Base-by-base conservation (phyloP, 2,888 invertebrate genomes). In the Pomacea canaliculata region DNA sequence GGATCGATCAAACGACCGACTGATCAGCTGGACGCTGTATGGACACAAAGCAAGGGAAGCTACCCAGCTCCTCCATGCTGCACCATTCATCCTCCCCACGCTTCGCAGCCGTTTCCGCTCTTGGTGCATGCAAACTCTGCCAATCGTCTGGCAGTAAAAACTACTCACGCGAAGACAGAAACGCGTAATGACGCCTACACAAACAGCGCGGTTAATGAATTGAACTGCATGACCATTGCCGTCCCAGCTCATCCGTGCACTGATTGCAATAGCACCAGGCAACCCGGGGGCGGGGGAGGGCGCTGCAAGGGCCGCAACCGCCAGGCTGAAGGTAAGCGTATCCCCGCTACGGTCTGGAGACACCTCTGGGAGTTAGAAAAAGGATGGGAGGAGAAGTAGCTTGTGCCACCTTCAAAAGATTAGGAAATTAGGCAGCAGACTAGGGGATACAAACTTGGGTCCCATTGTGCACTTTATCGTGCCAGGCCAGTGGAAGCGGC, bases 221-320 rank as follows among this genome's bases (percentile, higher is more conserved):
- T 69, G 74, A 74, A 74, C 74, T 46, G 19, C 37, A 62, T 68
- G 74, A 59, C 60, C 69, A n/a, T 49, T 74, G 74, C 60, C 56
- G 49, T 27, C 19, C 23, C 37, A 48, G 19, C 51, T 74, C 69
- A 69, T 46, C 74, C 74, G 27, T 18, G 48, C 27, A 48, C 68
- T 74, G 74, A 69, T 74, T 49, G 62, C 60, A 60, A 69, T 46
- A 69, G 67, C 48, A 37, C 49, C 5, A 13, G 51, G 74, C 48
- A 67, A 66, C 46, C 37, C 37, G 37, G 37, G 37, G 37, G 37
- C 37, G 37, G 37, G 37, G 37, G 46, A 62, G 69, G 69, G 69
- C 51, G 51, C 51, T 56, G 7, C 51, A 56, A 56, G 51, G 51
- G 7, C 51, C 51, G 51, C 51, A 56, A 56, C 51, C 16, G 51